Conservation (phyloP, 2,888 invertebrate species). For the Gisinianus flammeolus region DNA sequence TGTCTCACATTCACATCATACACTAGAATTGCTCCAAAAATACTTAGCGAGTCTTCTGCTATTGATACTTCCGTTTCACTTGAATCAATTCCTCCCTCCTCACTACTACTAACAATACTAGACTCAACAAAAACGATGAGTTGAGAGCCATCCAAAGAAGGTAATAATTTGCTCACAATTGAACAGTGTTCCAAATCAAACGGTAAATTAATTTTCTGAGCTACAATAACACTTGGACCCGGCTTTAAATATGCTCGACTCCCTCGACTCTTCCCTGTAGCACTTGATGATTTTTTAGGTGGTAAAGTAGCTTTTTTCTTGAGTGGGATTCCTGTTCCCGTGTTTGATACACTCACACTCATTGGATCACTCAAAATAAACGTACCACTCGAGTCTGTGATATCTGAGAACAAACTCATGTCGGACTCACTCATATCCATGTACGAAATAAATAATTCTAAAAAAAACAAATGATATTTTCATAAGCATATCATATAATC, state of each 20-base stretch:
- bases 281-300: neutral
- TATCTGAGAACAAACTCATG: slow-evolving; percentile 54
- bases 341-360: neutral
- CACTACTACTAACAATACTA: neutral
- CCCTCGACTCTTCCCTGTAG: neutral
- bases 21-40: slow-evolving; percentile 65
- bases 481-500: no score
- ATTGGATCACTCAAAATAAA: slow-evolving; percentile 40
- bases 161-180: slow-evolving; percentile 44
- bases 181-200: slow-evolving; percentile 48
- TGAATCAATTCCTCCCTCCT: neutral
- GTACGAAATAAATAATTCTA: slow-evolving; percentile 49
- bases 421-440: slow-evolving; percentile 56
- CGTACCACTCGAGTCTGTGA: slow-evolving; percentile 54
- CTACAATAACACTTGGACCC: slow-evolving; percentile 27
- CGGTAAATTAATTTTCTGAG: slow-evolving; percentile 51
- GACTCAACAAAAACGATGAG: slow-evolving; percentile 29
- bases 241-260: slow-evolving; percentile 1
- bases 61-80: neutral
- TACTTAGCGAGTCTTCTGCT: neutral
- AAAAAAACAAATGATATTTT: no score
- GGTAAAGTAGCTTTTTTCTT: slow-evolving; percentile 36
- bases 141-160: slow-evolving; percentile 47
- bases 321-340: slow-evolving; percentile 7
- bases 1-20: slow-evolving; percentile 66